Evolutionary conservation across 2,888 invertebrate genomes (phyloP).

Genomic region (Mimumesa dahlbomi): DNA sequence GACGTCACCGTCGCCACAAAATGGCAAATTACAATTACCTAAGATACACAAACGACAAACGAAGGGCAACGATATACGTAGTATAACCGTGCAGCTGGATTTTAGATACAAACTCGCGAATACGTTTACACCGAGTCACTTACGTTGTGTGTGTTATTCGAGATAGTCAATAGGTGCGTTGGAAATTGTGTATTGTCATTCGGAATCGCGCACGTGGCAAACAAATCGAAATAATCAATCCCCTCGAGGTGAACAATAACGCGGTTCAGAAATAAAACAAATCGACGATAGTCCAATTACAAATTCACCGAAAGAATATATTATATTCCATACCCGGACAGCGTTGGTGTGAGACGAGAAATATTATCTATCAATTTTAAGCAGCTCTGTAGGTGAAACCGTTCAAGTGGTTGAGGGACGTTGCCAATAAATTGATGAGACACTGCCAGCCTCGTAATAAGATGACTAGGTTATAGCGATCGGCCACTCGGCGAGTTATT

Average conservation of each 20-base stretch:
- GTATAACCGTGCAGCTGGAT: too few species aligned
- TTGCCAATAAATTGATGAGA: constrained; percentile 73
- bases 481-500: constrained; percentile 69
- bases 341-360: constrained; percentile 46
- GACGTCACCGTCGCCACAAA: constrained; percentile 57
- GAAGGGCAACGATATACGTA: constrained; percentile 43
- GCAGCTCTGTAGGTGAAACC: constrained; percentile 68
- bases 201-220: too few species aligned
- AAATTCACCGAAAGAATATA: constrained; percentile 3
- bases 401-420: constrained; percentile 67
- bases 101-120: too few species aligned
- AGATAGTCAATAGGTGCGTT: too few species aligned
- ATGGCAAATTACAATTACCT: constrained; percentile 69
- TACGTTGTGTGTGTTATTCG: too few species aligned
- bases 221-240: too few species aligned
- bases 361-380: constrained; percentile 69
- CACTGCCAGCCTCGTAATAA: constrained; percentile 67
- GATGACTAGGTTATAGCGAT: constrained; percentile 70
- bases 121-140: too few species aligned
- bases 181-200: too few species aligned
- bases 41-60: constrained; percentile 58
- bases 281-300: background rate
- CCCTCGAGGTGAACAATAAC: too few species aligned
- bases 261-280: background rate
- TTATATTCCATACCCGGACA: background rate